Base-by-base conservation (phyloP, 2,888 invertebrate species). In the Acanthosepion esculentum region DNA sequence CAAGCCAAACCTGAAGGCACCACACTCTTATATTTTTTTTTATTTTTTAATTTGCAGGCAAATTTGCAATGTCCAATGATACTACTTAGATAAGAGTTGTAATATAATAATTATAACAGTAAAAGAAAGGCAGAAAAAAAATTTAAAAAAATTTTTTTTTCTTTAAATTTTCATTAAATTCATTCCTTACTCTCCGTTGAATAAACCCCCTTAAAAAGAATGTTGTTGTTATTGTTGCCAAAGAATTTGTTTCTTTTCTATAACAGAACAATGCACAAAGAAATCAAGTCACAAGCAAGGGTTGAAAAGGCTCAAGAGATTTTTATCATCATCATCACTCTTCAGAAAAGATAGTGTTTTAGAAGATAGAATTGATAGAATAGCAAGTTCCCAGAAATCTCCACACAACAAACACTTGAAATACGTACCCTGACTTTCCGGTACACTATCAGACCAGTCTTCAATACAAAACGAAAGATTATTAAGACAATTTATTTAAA, bases 1-100 rank as follows among this genome's bases (percentile, higher is more conserved):
- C 94, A 93, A 94, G 55, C 92, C 94, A 95, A 94, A 94, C 94
- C 94, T 91, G 92, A 41, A 94, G 91, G 92, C 94, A 91, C 64
- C 26, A 95, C 78, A 94, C 94, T 95, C 91, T 78, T 78, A 18
- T n/a, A 3, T 6, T n/a, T 78, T n/a, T 78, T 78, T 78, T 78
- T 78, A 3, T 78, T 78, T 33, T 78, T 5, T 33, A 78, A 78
- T 10, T 78, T 15, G 78, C 78, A 78, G 78, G 78, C 78, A 78
- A 78, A 78, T 10, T n/a, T 78, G 10, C 78, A n/a, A n/a, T 33
- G n/a, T n/a, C 12, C n/a, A 5, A n/a, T 59, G 59, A 23, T 78
- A 78, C n/a, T 33, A n/a, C n/a, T n/a, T 10, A n/a, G n/a, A 78
- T 78, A 78, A 7, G 10, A 78, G 12, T n/a, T 33, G 20, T 55